Evolutionary conservation across 2,888 invertebrate genomes (phyloP).

Genomic region (Cacoxenus indagator): DNA sequence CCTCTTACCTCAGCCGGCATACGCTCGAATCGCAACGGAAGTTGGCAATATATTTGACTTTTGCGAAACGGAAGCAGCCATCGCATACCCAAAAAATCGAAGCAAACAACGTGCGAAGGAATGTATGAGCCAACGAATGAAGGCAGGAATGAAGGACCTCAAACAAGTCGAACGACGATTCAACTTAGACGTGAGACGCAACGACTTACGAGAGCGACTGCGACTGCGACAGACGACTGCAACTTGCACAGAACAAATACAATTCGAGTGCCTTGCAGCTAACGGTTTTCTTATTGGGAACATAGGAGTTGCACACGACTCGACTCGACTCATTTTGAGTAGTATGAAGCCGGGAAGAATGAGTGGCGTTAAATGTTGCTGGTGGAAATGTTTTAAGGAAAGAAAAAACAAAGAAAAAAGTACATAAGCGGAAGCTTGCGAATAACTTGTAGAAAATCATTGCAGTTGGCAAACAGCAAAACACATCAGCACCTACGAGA

Average conservation of each 20-base stretch:
- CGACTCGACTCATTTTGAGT: not conserved
- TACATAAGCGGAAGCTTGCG: constrained; percentile 18
- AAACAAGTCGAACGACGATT: not conserved
- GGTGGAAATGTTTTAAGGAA: constrained; percentile 3
- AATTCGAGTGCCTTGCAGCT: constrained; percentile 16
- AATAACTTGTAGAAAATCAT: constrained; percentile 25
- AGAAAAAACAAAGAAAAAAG: constrained; percentile 1
- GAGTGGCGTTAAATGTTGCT: constrained; percentile 5
- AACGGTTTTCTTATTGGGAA: not conserved
- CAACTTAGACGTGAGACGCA: not conserved
- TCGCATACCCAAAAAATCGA: constrained; percentile 3
- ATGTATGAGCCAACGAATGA: not conserved
- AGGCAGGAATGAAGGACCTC: not conserved
- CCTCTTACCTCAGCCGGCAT: not conserved
- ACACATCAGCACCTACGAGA: constrained; percentile 29
- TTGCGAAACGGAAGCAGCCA: constrained; percentile 53
- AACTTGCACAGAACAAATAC: constrained; percentile 14
- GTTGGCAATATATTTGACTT: constrained; percentile 67
- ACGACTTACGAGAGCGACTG: not conserved
- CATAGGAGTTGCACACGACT: constrained; percentile 23
- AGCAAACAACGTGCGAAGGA: constrained; percentile 35
- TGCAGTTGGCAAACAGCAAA: constrained; percentile 27
- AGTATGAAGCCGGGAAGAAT: not conserved
- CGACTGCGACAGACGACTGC: not conserved
- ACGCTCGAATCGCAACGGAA: constrained; percentile 48